These are phyloP conservation scores for Trachelus stipa DNA, from an alignment of 2,888 invertebrate genomes.

Conservation along the genomic window DNA sequence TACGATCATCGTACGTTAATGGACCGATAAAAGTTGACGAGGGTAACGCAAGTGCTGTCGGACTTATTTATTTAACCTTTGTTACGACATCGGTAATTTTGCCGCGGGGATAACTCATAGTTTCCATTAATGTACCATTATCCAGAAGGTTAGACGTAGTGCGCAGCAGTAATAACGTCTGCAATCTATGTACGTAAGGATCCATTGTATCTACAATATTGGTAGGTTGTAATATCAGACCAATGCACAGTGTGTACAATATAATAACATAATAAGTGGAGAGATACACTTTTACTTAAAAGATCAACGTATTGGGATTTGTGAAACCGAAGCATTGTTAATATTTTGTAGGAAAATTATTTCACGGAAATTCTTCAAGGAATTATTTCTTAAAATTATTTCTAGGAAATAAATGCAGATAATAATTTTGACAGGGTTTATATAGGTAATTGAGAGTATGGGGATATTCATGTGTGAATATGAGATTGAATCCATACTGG, in stretches of 20 bases:
- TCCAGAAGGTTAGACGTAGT: neutral
- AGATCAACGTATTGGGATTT: neutral
- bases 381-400: neutral
- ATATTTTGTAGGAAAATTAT: no score
- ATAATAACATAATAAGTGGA: neutral
- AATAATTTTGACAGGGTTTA: neutral
- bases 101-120: slow-evolving; percentile 1
- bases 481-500: no score
- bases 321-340: neutral
- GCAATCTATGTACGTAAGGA: neutral
- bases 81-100: neutral
- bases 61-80: neutral
- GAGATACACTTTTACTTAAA: neutral
- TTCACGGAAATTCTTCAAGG: no score
- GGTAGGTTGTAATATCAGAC: neutral
- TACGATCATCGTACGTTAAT: slow-evolving; percentile 2
- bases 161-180: neutral
- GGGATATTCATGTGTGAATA: no score
- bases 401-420: neutral
- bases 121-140: neutral
- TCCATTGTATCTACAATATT: neutral
- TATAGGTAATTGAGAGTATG: no score
- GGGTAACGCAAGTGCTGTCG: slow-evolving; percentile 12
- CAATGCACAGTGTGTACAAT: neutral
- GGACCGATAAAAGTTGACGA: slow-evolving; percentile 31